Evolutionary conservation across 35 echinoderm and acorn worm genomes (phyloP).

Genomic region (Apostichopus californicus): DNA sequence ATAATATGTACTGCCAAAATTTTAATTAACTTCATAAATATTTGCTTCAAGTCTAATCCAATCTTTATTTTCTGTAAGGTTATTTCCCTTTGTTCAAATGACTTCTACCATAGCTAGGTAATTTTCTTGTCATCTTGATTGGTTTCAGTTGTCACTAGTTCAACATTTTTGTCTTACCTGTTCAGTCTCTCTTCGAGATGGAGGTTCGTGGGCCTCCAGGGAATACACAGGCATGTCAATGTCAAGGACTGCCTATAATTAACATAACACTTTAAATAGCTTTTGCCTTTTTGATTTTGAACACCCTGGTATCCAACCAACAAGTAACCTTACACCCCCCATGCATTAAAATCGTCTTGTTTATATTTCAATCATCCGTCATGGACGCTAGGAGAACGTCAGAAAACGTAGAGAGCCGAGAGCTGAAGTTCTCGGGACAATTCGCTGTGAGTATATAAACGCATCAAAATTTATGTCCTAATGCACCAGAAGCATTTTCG

Average conservation of each 20-base stretch:
- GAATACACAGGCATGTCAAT: not conserved
- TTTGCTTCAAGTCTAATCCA: too few relatives aligned
- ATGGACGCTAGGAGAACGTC: not conserved
- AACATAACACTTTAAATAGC: not conserved
- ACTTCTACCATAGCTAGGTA: too few relatives aligned
- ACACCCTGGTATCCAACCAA: not conserved
- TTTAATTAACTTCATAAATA: too few relatives aligned
- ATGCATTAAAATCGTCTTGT: not conserved
- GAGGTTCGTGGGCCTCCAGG: not conserved
- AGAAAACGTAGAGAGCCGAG: not conserved
- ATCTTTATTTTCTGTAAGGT: too few relatives aligned
- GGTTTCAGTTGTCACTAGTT: not conserved
- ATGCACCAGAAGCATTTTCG: not conserved
- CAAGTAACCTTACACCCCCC: not conserved
- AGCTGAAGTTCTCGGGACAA: not conserved
- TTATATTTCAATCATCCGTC: not conserved
- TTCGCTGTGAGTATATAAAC: not conserved
- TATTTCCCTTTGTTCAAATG: too few relatives aligned
- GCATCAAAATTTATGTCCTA: too few relatives aligned
- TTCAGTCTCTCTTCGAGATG: not conserved
- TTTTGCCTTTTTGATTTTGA: not conserved
- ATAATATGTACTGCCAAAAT: too few relatives aligned
- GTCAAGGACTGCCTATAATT: not conserved
- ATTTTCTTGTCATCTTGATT: too few relatives aligned
- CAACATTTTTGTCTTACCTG: not conserved